These are phyloP conservation scores for Geococcyx californianus DNA, from an alignment of 2,113 vertebrate genomes.

Conservation along the genomic window DNA sequence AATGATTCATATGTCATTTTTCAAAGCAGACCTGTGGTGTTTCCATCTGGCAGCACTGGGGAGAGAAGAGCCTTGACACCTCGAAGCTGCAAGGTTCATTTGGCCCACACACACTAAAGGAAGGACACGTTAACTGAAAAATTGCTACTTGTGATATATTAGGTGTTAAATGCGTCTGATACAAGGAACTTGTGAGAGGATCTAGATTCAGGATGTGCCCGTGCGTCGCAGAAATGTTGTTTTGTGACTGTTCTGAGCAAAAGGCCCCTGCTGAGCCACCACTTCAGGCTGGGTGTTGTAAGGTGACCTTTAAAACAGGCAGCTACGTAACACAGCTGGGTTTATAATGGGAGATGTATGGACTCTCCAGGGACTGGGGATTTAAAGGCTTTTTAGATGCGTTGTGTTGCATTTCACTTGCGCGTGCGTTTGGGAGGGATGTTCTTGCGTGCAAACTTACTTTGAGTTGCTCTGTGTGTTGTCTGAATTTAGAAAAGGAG, in stretches of 20 bases:
- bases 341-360: not conserved
- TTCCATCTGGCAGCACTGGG: not conserved
- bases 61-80: not conserved
- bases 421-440: not conserved
- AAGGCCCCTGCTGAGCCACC: not conserved
- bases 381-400: not conserved
- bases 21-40: not conserved
- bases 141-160: not conserved
- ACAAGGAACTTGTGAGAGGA: not conserved
- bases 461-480: not conserved
- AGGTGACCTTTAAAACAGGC: not conserved
- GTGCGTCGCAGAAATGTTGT: not conserved
- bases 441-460: not conserved
- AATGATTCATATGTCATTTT: not conserved
- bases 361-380: not conserved
- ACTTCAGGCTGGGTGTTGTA: not conserved
- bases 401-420: not conserved
- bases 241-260: not conserved
- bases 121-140: not conserved
- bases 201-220: not conserved
- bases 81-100: not conserved
- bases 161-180: not conserved
- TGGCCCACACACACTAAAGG: not conserved
- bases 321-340: accelerated
- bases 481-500: constrained; percentile 49